phyloP scores from a whole-genome alignment of 92 coral and sea anemone genomes.

The Zoanthus solanderi region DNA sequence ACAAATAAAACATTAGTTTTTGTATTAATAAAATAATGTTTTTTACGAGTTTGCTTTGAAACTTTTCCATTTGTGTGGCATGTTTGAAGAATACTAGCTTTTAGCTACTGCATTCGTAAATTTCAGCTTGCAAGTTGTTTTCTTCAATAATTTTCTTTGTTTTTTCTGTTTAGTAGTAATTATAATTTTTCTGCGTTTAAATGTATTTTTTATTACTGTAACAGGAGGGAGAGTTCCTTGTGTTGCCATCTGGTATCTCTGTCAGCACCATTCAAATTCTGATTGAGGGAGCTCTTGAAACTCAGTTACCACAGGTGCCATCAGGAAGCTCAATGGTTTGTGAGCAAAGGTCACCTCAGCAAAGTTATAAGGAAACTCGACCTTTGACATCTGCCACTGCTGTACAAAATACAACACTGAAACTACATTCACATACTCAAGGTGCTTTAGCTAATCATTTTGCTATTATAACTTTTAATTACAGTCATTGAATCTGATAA shows the following conservation, averaged over 20 bases:
- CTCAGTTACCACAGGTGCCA: neutral
- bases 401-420: constrained; percentile 1
- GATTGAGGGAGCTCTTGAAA: constrained; percentile 67
- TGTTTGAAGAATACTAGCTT: no score
- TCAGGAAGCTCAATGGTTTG: neutral
- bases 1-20: no score
- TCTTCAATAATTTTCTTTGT: no score
- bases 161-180: neutral
- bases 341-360: neutral
- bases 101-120: no score
- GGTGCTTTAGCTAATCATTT: constrained; percentile 44
- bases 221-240: constrained; percentile 89
- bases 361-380: neutral
- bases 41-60: no score
- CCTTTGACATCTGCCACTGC: neutral
- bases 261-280: constrained; percentile 74
- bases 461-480: neutral
- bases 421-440: constrained; percentile 31
- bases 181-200: neutral
- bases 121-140: no score
- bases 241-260: constrained; percentile 69
- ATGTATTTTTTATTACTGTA: neutral
- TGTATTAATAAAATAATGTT: no score
- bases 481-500: neutral
- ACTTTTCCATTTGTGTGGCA: no score